These are phyloP conservation scores for Ambastaia sidthimunki DNA, from an alignment of 2,797 vertebrate genomes.

Conservation along the genomic window DNA sequence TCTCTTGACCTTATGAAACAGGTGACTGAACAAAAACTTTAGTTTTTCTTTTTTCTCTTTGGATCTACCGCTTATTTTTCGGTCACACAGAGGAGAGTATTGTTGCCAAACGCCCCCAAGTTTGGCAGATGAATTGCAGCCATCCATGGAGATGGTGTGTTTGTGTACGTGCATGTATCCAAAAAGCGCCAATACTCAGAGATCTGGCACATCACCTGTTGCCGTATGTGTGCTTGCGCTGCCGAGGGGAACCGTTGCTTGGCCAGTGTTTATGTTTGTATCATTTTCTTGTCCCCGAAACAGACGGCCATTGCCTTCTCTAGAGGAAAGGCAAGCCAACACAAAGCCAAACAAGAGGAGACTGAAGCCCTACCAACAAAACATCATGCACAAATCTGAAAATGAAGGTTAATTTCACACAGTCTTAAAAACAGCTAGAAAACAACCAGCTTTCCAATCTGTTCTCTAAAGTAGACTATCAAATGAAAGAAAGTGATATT, in stretches of 20 bases:
- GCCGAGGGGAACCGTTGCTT: constrained; percentile 65
- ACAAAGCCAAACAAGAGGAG: constrained; percentile 45
- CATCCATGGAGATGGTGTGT: constrained; percentile 65
- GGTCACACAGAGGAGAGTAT: constrained; percentile 70
- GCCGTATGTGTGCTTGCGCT: constrained; percentile 50
- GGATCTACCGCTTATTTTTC: constrained; percentile 66
- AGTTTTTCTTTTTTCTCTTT: constrained; percentile 57
- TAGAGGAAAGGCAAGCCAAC: constrained; percentile 54
- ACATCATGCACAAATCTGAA: constrained; percentile 45
- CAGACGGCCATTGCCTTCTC: constrained; percentile 58
- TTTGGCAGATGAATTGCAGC: constrained; percentile 77
- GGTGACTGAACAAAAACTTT: constrained; percentile 73
- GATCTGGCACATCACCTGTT: constrained; percentile 70
- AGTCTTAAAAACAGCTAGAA: too few relatives aligned
- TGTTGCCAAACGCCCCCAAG: constrained; percentile 69
- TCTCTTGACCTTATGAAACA: constrained; percentile 73
- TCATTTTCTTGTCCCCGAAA: constrained; percentile 58
- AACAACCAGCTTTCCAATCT: too few relatives aligned
- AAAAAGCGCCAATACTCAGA: constrained; percentile 62
- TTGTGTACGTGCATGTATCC: constrained; percentile 39
- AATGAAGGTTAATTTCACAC: not conserved
- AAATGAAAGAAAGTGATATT: too few relatives aligned
- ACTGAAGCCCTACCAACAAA: constrained; percentile 49
- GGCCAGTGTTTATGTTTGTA: constrained; percentile 65
- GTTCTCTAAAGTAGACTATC: too few relatives aligned